Percentiles rank a stretch among this genome's conserved stretches.
phyloP scores from a whole-genome alignment of 2,888 invertebrate species.

The Drosophila monieri region DNA sequence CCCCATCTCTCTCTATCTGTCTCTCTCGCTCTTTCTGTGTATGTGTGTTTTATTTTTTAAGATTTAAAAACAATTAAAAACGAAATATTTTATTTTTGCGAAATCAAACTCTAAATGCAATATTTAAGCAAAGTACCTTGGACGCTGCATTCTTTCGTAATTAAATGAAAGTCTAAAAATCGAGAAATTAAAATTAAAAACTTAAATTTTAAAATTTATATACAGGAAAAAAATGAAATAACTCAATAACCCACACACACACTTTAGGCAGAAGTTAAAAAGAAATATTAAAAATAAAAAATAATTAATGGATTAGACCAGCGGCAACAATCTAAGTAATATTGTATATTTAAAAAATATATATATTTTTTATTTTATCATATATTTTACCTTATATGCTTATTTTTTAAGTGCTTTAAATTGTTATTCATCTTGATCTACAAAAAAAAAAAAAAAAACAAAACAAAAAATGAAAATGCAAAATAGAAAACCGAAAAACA shows the following conservation, averaged over 20 bases:
- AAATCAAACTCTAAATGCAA: conserved; percentile 51
- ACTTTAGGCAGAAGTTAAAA: background rate
- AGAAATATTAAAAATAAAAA: background rate
- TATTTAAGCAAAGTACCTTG: conserved; percentile 60
- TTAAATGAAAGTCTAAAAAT: background rate
- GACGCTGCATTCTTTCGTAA: conserved; percentile 19
- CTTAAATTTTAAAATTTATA: conserved; percentile 10
- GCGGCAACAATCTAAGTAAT: conserved; percentile 16
- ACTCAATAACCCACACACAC: conserved; percentile 16
- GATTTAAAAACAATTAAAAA: background rate
- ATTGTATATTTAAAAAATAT: conserved; percentile 23
- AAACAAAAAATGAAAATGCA: conserved; percentile 33
- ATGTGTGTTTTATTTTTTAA: conserved; percentile 2
- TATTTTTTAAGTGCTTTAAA: conserved; percentile 68
- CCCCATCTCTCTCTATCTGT: background rate
- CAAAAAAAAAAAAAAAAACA: conserved; percentile 16
- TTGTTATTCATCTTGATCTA: conserved; percentile 68
- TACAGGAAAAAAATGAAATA: conserved; percentile 28
- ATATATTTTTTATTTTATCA: conserved; percentile 44
- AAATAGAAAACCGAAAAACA: conserved; percentile 28
- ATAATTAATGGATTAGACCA: conserved; percentile 9
- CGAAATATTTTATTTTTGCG: conserved; percentile 12
- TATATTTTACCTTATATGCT: conserved; percentile 44
- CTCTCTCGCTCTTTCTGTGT: conserved; percentile 9
- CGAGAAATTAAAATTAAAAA: background rate